Conservation (phyloP, 2,888 invertebrate genomes). For the Cyrtodaria siliqua region DNA sequence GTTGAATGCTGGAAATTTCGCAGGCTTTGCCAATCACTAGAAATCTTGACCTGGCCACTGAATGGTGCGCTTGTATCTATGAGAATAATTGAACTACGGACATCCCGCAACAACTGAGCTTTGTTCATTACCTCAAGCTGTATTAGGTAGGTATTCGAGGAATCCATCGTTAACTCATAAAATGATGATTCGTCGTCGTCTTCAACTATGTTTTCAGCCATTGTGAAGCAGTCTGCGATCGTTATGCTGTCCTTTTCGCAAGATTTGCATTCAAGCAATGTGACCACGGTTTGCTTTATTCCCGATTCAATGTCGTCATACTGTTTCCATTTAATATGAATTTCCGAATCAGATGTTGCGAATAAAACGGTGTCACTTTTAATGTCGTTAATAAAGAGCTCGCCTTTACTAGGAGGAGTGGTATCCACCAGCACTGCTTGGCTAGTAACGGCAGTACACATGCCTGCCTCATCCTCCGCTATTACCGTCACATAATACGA, state of each 20-base stretch:
- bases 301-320: conserved; percentile 56
- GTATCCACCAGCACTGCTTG: conserved; percentile 60
- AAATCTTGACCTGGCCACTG: conserved; percentile 60
- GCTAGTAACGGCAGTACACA: conserved; percentile 55
- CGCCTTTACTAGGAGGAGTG: conserved; percentile 58
- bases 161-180: conserved; percentile 57
- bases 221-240: conserved; percentile 16
- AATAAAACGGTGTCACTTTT: conserved; percentile 25
- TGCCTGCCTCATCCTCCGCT: conserved; percentile 65
- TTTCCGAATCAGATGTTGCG: conserved; percentile 29
- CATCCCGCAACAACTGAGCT: conserved; percentile 41
- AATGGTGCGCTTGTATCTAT: conserved; percentile 58
- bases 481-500: conserved; percentile 63
- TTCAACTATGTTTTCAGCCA: conserved; percentile 33
- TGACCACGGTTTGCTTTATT: conserved; percentile 22
- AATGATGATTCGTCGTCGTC: conserved; percentile 56
- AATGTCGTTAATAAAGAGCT: conserved; percentile 41
- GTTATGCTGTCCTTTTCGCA: conserved; percentile 20
- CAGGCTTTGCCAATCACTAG: conserved; percentile 46
- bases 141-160: conserved; percentile 48
- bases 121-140: conserved; percentile 55
- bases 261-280: conserved; percentile 28
- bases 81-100: conserved; percentile 40
- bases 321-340: conserved; percentile 41
- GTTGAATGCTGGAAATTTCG: conserved; percentile 54